Conservation (phyloP, 2,797 vertebrate genomes). For the Cynopterus sphinx region DNA sequence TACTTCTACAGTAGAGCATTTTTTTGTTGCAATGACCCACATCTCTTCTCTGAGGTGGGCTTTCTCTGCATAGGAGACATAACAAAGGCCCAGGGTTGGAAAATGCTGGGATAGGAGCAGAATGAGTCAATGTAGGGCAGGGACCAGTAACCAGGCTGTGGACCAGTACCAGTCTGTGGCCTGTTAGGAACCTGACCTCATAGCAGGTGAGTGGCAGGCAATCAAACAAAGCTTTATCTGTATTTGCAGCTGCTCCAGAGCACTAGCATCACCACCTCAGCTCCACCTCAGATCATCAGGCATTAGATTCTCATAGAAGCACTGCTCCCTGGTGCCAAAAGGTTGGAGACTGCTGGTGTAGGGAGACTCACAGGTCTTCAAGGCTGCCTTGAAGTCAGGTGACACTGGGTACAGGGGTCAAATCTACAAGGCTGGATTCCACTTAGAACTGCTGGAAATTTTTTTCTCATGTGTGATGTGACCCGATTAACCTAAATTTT, state of each 20-base stretch:
- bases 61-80: background rate
- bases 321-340: too few relatives aligned
- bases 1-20: background rate
- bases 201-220: too few relatives aligned
- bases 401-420: background rate
- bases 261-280: too few relatives aligned
- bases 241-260: too few relatives aligned
- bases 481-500: background rate
- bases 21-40: background rate
- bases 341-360: too few relatives aligned
- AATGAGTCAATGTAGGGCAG: background rate
- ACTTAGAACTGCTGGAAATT: background rate
- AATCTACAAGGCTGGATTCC: background rate
- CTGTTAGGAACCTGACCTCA: too few relatives aligned
- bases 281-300: too few relatives aligned
- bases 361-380: background rate
- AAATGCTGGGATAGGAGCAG: background rate
- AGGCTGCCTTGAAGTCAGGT: background rate
- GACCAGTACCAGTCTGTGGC: too few relatives aligned
- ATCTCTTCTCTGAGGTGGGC: background rate
- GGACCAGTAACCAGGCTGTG: too few relatives aligned
- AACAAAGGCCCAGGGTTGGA: background rate
- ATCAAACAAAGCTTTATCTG: too few relatives aligned
- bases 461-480: background rate
- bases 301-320: too few relatives aligned